Evolutionary conservation across 2,888 invertebrate species (phyloP), one percentile per base, ranked within the genome.

Genomic region (Chironomus tentans): DNA sequence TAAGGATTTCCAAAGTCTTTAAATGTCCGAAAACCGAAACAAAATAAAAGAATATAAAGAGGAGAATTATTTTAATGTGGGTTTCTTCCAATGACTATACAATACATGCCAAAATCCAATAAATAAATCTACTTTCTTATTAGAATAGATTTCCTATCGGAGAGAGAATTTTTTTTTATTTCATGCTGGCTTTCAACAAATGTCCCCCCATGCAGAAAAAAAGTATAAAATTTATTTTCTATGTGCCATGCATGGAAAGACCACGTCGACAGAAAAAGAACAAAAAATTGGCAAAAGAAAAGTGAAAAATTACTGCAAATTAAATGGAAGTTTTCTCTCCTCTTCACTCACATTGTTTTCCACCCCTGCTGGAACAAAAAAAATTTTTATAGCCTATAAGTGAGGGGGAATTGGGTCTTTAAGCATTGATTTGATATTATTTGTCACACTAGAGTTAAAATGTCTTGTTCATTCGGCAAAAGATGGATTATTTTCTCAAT

Each of bases 231-330:
- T 65, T 65, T 24, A 24, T 65, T 65, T 62, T 24, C 18, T 56
- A 15, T 18, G 15, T 56, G 15, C 18, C 18, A n/a, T 15, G 15
- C 56, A 24, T 24, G 18, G 65, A 65, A 65, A 15, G 56, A 15
- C 56, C 38, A 6, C 46, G 38, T 21, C 15, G 21, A 13, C 12
- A 48, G 6, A 48, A 15, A 21, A 48, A 21, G 70, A 22, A 28
- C 28, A 24, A 48, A 70, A 70, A 38, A 38, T 38, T 38, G 38
- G 38, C 38, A 38, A 21, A n/a, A 13, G 13, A 10, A 56, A 71
- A 71, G 71, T 72, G 72, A 72, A 72, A 72, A 72, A 72, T 72
- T 72, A 62, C 61, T 72, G 61, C 72, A 72, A 72, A 72, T 72
- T 72, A 61, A 72, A 72, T 61, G 61, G 47, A 46, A 24, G 6